phyloP scores from a whole-genome alignment of 2,888 invertebrate genomes.

The Chrysolina oricalcia region DNA sequence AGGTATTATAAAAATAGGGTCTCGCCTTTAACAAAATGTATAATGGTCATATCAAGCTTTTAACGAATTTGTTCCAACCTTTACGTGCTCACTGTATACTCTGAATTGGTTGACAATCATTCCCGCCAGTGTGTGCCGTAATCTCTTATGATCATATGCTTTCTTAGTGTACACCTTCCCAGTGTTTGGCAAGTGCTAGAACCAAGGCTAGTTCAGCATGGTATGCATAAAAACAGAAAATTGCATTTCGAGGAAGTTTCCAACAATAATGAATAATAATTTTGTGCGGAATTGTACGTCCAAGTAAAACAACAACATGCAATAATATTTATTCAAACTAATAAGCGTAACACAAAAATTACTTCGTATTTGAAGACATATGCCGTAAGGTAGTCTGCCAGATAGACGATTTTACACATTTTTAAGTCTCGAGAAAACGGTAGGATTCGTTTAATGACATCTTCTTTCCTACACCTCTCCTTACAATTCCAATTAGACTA shows the following conservation, averaged over 20 bases:
- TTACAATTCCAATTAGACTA: constrained; percentile 4
- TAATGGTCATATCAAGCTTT: too few species aligned
- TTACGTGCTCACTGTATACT: too few species aligned
- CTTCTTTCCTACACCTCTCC: not conserved
- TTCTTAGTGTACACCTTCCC: too few species aligned
- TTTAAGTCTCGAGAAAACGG: not conserved
- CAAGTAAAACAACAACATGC: constrained; percentile 5
- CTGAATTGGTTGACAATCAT: too few species aligned
- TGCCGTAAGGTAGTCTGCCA: constrained; percentile 1
- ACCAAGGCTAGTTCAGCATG: too few species aligned
- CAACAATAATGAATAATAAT: not conserved
- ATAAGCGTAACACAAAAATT: constrained; percentile 17
- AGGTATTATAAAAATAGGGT: too few species aligned
- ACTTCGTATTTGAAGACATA: not conserved
- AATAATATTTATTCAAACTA: constrained; percentile 15
- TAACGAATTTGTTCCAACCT: too few species aligned
- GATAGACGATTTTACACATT: not conserved
- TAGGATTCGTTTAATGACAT: constrained; percentile 3
- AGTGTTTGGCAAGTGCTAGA: too few species aligned
- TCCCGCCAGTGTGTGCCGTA: too few species aligned
- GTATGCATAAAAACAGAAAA: too few species aligned
- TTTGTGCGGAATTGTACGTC: not conserved
- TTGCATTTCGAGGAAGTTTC: not conserved
- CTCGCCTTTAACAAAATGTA: too few species aligned
- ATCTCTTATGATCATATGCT: too few species aligned